These are phyloP conservation scores for rat (Rattus norvegicus) DNA, from an alignment of 2,113 vertebrate species.

Conservation along the genomic window DNA sequence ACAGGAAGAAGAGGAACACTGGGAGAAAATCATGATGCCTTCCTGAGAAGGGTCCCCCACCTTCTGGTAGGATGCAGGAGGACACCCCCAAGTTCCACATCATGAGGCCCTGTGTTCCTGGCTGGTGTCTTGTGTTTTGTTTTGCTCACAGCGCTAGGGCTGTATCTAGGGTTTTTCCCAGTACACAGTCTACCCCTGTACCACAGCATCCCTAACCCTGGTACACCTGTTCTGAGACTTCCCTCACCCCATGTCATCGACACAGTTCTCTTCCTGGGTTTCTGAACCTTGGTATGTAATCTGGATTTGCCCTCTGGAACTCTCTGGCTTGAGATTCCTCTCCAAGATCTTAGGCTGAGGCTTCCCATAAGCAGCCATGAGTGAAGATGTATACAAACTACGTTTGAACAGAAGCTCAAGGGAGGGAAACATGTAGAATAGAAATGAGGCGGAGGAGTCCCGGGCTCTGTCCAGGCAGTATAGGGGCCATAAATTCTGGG, in stretches of 20 bases:
- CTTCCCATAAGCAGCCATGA: neutral
- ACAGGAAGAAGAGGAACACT: neutral
- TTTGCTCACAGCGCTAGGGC: neutral
- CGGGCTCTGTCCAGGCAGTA: neutral
- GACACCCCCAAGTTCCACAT: neutral
- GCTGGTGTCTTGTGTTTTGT: neutral
- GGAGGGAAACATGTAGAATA: neutral
- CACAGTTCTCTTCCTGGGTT: neutral
- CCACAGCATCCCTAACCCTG: neutral
- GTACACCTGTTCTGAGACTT: neutral
- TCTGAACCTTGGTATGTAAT: neutral
- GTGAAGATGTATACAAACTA: neutral
- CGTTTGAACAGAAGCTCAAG: neutral
- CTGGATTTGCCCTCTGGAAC: neutral
- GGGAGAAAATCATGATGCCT: neutral
- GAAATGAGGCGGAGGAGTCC: rapidly evolving
- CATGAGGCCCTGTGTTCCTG: neutral
- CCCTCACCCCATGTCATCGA: neutral
- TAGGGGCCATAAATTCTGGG: too few relatives aligned
- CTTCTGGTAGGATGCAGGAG: neutral
- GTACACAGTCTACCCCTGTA: neutral
- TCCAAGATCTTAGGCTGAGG: neutral
- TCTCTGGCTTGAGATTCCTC: neutral
- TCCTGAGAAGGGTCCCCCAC: neutral
- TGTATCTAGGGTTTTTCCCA: neutral